These are phyloP conservation scores for Hirtodrosophila cameraria DNA, from an alignment of 2,888 invertebrate genomes.

Conservation along the genomic window DNA sequence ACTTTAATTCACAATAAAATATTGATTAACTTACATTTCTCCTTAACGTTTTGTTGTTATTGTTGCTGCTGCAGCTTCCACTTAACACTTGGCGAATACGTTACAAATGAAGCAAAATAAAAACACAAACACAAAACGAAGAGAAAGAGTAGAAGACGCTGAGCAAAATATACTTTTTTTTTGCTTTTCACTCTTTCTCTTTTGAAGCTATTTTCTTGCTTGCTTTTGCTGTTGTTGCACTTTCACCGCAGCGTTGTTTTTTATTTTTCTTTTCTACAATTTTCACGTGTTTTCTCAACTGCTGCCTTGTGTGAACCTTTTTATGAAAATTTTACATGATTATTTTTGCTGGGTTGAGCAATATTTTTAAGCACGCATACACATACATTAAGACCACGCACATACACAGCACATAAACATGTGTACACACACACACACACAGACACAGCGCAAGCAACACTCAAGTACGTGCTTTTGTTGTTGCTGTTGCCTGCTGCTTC, in stretches of 20 bases:
- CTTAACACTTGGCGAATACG: slow-evolving; percentile 26
- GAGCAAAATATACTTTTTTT: slow-evolving; percentile 53
- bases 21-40: slow-evolving; percentile 49
- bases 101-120: slow-evolving; percentile 26
- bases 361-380: slow-evolving; percentile 49
- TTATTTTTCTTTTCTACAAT: too few relatives aligned
- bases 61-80: slow-evolving; percentile 23
- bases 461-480: slow-evolving; percentile 58
- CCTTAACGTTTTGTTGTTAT: slow-evolving; percentile 13
- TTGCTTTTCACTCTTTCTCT: slow-evolving; percentile 61
- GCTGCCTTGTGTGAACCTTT: slow-evolving; percentile 30
- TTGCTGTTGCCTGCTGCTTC: slow-evolving; percentile 35
- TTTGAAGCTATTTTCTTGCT: slow-evolving; percentile 50
- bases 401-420: slow-evolving; percentile 21
- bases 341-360: slow-evolving; percentile 63
- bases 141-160: slow-evolving; percentile 39
- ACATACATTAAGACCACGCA: slow-evolving; percentile 26
- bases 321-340: slow-evolving; percentile 40
- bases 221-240: slow-evolving; percentile 41
- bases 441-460: slow-evolving; percentile 52
- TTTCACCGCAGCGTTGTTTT: slow-evolving; percentile 60
- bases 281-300: slow-evolving; percentile 62
- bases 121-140: slow-evolving; percentile 31
- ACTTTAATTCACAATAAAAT: slow-evolving; percentile 27
- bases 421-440: slow-evolving; percentile 19